These are phyloP conservation scores for Latrodectus hesperus DNA, from an alignment of 2,888 invertebrate species.

Conservation along the genomic window DNA sequence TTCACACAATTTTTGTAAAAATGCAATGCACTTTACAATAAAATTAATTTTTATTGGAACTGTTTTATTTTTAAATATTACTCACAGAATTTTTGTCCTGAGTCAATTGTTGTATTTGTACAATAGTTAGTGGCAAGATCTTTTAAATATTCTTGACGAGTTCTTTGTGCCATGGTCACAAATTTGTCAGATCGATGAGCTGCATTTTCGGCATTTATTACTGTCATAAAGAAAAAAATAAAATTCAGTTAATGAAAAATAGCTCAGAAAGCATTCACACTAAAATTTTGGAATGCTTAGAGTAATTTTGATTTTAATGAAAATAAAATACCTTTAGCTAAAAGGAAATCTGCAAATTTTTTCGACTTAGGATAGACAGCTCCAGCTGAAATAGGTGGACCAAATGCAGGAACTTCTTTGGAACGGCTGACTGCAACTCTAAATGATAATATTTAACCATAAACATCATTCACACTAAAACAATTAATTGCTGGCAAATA, in stretches of 20 bases:
- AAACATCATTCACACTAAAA: too few relatives aligned
- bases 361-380: constrained; percentile 91
- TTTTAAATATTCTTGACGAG: constrained; percentile 94
- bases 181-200: constrained; percentile 97
- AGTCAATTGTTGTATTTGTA: constrained; percentile 86
- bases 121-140: constrained; percentile 91
- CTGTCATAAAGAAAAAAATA: constrained; percentile 74
- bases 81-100: constrained; percentile 91
- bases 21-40: not conserved
- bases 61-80: constrained; percentile 70
- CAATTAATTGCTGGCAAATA: not conserved
- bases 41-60: not conserved
- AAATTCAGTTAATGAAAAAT: not conserved
- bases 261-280: not conserved
- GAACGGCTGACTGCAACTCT: constrained; percentile 82
- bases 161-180: constrained; percentile 96
- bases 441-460: not conserved
- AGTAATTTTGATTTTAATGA: not conserved
- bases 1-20: not conserved
- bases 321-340: constrained; percentile 83
- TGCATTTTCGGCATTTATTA: constrained; percentile 97
- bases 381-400: constrained; percentile 92
- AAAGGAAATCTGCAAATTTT: constrained; percentile 94
- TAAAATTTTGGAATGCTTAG: not conserved
- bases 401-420: constrained; percentile 95